Evolutionary conservation across 2,888 invertebrate species (phyloP).

Genomic region (Phalera bucephala): DNA sequence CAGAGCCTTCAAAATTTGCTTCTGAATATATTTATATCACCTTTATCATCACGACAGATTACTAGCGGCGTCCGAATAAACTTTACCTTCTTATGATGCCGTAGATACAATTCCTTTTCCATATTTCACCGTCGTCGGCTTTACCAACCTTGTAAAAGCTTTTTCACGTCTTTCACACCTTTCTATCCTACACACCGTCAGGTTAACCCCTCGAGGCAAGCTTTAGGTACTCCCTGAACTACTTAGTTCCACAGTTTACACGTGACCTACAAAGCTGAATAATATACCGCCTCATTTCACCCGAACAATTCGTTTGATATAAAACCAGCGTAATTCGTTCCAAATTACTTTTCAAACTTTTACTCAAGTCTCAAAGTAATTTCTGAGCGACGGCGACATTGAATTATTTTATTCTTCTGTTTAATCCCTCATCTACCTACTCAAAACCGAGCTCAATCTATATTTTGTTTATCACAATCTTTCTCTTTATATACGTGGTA

Average conservation of each 20-base stretch:
- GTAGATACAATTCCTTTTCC: background rate
- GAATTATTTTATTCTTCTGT: too few relatives aligned
- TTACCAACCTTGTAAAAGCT: slow-evolving; percentile 28
- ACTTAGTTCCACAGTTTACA: slow-evolving; percentile 11
- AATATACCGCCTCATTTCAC: background rate
- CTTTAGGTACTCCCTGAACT: slow-evolving; percentile 15
- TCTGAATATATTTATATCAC: too few relatives aligned
- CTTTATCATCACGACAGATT: too few relatives aligned
- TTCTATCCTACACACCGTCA: slow-evolving; percentile 22
- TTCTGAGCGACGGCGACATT: slow-evolving; percentile 1
- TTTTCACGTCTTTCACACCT: slow-evolving; percentile 27
- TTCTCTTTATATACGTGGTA: too few relatives aligned
- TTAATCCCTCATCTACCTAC: too few relatives aligned
- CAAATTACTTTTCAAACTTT: slow-evolving; percentile 20
- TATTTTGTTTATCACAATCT: too few relatives aligned
- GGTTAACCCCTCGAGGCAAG: slow-evolving; percentile 18
- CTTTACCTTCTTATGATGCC: too few relatives aligned
- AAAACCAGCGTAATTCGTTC: slow-evolving; percentile 10
- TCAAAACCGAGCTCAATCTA: too few relatives aligned
- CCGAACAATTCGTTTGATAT: background rate
- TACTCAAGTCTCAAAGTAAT: slow-evolving; percentile 5
- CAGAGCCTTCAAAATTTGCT: too few relatives aligned
- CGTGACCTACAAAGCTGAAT: slow-evolving; percentile 5
- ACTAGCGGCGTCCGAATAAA: too few relatives aligned
- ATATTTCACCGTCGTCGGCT: slow-evolving; percentile 7